phyloP scores from a whole-genome alignment of 1,140 invertebrate genomes.

The Mizuhopecten yessoensis region DNA sequence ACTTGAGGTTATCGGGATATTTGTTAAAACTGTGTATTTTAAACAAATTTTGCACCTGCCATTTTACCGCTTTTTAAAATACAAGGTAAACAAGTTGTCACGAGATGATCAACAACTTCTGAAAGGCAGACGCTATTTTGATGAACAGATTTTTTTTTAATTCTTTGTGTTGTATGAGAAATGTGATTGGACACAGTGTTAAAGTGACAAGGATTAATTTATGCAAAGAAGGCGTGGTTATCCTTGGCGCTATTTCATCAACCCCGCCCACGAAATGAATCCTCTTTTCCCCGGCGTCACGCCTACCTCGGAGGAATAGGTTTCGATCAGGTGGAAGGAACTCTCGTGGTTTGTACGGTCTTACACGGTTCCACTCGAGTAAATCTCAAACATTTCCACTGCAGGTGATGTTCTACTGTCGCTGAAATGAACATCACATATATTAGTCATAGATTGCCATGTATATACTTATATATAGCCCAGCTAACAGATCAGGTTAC shows the following conservation, averaged over 20 bases:
- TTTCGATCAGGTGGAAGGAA: not conserved
- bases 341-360: not conserved
- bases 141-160: not conserved
- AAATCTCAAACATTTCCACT: not conserved
- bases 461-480: not conserved
- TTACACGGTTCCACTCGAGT: not conserved
- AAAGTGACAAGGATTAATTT: conserved; percentile 13
- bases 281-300: not conserved
- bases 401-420: not conserved
- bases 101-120: not conserved
- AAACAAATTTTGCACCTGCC: not conserved
- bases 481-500: not conserved
- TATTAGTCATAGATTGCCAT: not conserved
- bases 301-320: not conserved
- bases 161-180: conserved; percentile 23
- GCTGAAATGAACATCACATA: not conserved
- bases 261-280: not conserved
- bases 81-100: not conserved
- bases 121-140: conserved; percentile 29
- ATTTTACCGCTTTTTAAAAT: not conserved
- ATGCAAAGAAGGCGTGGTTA: conserved; percentile 3
- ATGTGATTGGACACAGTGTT: not conserved
- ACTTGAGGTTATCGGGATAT: not conserved
- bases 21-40: not conserved
- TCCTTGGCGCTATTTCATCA: not conserved